A percentile compares a stretch with the other conserved stretches of the same genome.
These are phyloP conservation scores for Moxostoma hubbsi DNA, from an alignment of 2,797 vertebrate genomes.

Conservation along the genomic window DNA sequence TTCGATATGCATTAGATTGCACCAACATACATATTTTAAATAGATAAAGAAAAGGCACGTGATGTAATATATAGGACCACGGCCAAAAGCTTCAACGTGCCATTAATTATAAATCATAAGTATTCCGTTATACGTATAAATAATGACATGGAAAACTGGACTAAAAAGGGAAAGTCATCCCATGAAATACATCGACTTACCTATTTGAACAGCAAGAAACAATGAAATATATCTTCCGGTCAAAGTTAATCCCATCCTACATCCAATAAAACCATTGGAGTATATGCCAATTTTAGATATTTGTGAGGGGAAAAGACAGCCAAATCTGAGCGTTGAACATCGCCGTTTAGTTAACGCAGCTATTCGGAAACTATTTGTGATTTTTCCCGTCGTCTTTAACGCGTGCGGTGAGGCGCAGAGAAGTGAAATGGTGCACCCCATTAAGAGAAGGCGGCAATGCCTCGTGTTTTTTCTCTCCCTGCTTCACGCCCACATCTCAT, in stretches of 20 bases:
- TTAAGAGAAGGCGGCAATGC: slow-evolving; percentile 80
- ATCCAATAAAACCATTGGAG: slow-evolving; percentile 90
- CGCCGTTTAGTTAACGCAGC: slow-evolving; percentile 81
- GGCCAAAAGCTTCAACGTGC: too few relatives aligned
- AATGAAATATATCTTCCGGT: slow-evolving; percentile 91
- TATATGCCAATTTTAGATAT: slow-evolving; percentile 83
- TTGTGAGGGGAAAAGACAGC: slow-evolving; percentile 82
- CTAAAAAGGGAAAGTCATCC: slow-evolving; percentile 21
- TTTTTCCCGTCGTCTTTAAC: slow-evolving; percentile 41
- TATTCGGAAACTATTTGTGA: slow-evolving; percentile 67
- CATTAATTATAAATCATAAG: background rate
- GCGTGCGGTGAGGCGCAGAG: slow-evolving; percentile 62
- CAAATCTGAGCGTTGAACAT: slow-evolving; percentile 82
- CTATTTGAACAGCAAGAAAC: slow-evolving; percentile 88
- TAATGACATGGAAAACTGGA: background rate
- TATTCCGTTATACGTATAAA: background rate
- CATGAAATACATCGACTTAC: slow-evolving; percentile 74
- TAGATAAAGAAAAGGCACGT: background rate
- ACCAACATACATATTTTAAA: background rate
- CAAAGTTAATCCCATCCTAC: slow-evolving; percentile 95
- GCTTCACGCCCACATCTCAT: slow-evolving; percentile 80
- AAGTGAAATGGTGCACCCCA: slow-evolving; percentile 83
- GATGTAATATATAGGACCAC: background rate
- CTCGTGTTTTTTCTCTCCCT: slow-evolving; percentile 50
- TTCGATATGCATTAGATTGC: slow-evolving; percentile 8